Evolutionary conservation across 2,113 vertebrate genomes (phyloP).

Genomic region (Clarias gariepinus): DNA sequence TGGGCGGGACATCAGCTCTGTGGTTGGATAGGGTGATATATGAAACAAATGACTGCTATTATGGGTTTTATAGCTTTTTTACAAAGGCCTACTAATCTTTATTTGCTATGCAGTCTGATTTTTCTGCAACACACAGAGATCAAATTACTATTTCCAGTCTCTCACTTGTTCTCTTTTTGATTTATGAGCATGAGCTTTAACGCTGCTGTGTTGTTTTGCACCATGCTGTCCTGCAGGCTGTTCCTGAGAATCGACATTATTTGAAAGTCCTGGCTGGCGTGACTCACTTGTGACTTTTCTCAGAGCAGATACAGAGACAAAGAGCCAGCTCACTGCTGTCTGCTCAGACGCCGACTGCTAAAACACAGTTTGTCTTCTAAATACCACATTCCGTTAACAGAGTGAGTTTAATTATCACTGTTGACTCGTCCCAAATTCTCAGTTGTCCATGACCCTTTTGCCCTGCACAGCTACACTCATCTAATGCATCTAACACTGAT

Average conservation of each 20-base stretch:
- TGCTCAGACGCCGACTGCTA: constrained; percentile 9
- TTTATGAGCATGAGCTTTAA: constrained; percentile 20
- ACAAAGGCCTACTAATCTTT: constrained; percentile 1
- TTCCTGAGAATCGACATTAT: constrained; percentile 30
- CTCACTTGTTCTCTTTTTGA: constrained; percentile 18
- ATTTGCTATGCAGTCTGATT: neutral
- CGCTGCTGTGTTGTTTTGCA: constrained; percentile 35
- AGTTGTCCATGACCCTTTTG: neutral
- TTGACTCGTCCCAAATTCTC: neutral
- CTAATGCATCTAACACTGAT: neutral
- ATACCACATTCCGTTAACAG: constrained; percentile 12
- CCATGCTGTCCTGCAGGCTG: constrained; percentile 26
- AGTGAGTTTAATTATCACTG: constrained; percentile 22
- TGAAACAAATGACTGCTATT: neutral
- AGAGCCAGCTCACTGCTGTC: constrained; percentile 10
- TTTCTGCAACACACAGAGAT: neutral
- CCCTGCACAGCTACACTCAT: neutral
- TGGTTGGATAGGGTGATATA: neutral
- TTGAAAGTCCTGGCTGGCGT: constrained; percentile 15
- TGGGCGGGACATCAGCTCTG: neutral
- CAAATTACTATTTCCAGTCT: constrained; percentile 9
- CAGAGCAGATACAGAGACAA: constrained; percentile 29
- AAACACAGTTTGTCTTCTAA: constrained; percentile 32
- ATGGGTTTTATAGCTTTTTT: constrained; percentile 10
- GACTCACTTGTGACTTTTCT: constrained; percentile 44